Base-by-base conservation (phyloP, 1,140 invertebrate genomes). In the Homalodisca vitripennis region DNA sequence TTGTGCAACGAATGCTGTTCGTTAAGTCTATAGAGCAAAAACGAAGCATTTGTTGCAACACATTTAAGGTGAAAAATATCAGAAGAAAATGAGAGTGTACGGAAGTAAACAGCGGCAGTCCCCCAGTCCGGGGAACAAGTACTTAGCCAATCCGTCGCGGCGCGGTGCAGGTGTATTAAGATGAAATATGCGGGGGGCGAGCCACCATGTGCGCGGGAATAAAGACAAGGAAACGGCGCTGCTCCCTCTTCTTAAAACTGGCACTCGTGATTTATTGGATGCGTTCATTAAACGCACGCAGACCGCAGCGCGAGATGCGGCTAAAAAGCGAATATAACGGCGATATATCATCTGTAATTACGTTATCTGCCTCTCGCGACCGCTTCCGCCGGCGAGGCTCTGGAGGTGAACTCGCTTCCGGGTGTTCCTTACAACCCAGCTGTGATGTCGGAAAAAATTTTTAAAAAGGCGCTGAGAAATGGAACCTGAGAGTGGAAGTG, bases 161-260 rank as follows among this genome's bases (percentile, higher is more conserved):
- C 55, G 24, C 3, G 55, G 22, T 60, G 55, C 55, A 60, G 55
- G 55, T 60, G 55, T 60, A 60, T 60, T 60, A 60, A 60, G 55
- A 60, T 60, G 55, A 60, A 60, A 60, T 60, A 60, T 24, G 55
- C 27, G 24, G 3, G 3, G 55, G 55, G 34, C 17, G 17, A 17
- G 6, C 6, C 34, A 41, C 6, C 34, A 10, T 41, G 34, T 26
- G 55, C 55, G 22, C 10, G 3, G 24, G 55, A 60, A 60, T 60
- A 60, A 60, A 60, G 55, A 60, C 55, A 60, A 60, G 55, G n/a
- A 60, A 53, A 53, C 48, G 6, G 34, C 17, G 34, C 10, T 20
- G 55, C 55, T 13, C 55, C 55, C 55, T 41, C 55, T 60, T 60
- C 55, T 60, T 60, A 60, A 60, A 60, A 60, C 55, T 60, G 55